Conservation (phyloP, 2,797 vertebrate species). For the Enteromius fasciolatus region DNA sequence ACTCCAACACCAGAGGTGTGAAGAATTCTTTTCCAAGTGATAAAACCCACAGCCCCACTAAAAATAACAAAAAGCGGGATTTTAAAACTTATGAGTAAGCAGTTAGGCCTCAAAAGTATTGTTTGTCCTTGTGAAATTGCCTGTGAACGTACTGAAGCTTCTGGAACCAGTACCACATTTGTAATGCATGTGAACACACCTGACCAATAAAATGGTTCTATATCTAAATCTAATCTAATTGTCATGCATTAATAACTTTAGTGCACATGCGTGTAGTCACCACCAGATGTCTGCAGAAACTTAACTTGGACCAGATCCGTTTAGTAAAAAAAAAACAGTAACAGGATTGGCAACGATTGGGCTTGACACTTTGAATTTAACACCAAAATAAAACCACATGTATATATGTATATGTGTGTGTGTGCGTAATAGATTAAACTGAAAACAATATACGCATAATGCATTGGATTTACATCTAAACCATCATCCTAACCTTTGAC, state of each 20-base stretch:
- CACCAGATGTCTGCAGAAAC: conserved; percentile 65
- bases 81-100: neutral
- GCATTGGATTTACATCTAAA: neutral
- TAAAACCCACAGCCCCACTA: conserved; percentile 33
- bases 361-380: neutral
- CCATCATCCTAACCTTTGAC: neutral
- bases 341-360: neutral
- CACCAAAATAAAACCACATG: neutral
- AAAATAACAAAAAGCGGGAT: neutral
- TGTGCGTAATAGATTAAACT: neutral
- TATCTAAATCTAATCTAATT: neutral
- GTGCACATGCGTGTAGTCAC: conserved; percentile 24
- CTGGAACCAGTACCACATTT: neutral
- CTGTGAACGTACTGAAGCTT: neutral
- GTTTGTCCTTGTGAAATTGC: neutral
- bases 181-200: neutral
- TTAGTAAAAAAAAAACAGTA: neutral
- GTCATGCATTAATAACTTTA: neutral
- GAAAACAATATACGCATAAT: neutral
- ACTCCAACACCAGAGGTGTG: conserved; percentile 59
- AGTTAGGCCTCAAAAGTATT: neutral
- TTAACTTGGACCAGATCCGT: neutral
- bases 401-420: too few relatives aligned
- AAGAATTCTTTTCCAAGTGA: conserved; percentile 43
- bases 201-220: neutral